Base-by-base conservation (phyloP, 1,140 invertebrate species). In the Forficula auricularia region DNA sequence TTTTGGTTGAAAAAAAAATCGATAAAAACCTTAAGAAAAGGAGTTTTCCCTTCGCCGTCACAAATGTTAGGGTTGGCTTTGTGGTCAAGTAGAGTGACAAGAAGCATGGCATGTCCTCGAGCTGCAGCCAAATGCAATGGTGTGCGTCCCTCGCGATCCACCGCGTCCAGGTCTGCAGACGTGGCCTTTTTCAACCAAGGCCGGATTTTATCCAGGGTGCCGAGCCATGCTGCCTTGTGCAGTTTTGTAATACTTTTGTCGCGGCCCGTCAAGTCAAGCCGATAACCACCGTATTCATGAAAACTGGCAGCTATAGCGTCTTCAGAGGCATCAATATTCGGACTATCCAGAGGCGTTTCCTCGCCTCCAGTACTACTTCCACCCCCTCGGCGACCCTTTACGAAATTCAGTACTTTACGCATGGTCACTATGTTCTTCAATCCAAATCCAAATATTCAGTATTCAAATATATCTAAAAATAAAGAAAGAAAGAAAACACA, bases 21-120 rank as follows among this genome's bases (percentile, higher is more conserved):
- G n/a, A n/a, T n/a, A n/a, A n/a, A n/a, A n/a, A 57, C 55, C 51
- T 56, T 58, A 22, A 57, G 46, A 48, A 58, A 54, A 20, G 56
- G 54, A 22, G 54, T 58, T 36, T 52, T 50, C n/a, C 56, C 56
- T 41, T 54, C 56, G 38, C 33, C 47, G 40, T 58, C 56, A 45
- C 45, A 45, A 37, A 52, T 46, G 19, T 51, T 49, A 42, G 51
- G 45, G 13, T 47, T 48, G 32, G 57, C 57, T 42, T 55, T 56
- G 30, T 56, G 54, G 18, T 46, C 51, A 8, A 59, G 43, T 7
- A 59, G 39, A 44, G 48, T 54, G 47, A 51, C 54, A 27, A 52
- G 54, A 36, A 59, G 47, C 47, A 57, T 54, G 18, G 52, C 46
- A 44, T 59, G 50, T 15, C 57, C 54, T 45, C 54, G 51, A 8